These are phyloP conservation scores for Chitala chitala DNA, from an alignment of 2,113 vertebrate species.

Conservation along the genomic window DNA sequence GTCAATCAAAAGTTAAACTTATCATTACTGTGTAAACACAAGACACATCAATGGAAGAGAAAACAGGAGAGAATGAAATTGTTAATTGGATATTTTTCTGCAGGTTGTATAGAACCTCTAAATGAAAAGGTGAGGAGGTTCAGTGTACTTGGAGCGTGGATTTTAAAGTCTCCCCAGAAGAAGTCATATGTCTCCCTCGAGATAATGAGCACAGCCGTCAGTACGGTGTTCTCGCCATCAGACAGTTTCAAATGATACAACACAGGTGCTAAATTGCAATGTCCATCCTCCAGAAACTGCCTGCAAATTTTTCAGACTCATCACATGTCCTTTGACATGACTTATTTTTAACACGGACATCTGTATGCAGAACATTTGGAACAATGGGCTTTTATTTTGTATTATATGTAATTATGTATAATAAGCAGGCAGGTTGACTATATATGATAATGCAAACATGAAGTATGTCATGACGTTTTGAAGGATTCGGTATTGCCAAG, in stretches of 20 bases:
- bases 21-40: neutral
- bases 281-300: slow-evolving; percentile 33
- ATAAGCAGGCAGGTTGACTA: too few relatives aligned
- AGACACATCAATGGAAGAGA: neutral
- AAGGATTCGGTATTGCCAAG: too few relatives aligned
- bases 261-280: slow-evolving; percentile 43
- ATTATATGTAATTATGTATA: too few relatives aligned
- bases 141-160: slow-evolving; percentile 44
- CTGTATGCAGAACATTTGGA: too few relatives aligned
- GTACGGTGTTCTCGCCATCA: slow-evolving; percentile 37
- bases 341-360: too few relatives aligned
- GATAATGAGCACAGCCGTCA: slow-evolving; percentile 56
- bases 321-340: neutral
- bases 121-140: neutral
- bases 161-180: slow-evolving; percentile 49
- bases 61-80: neutral
- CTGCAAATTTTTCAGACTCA: slow-evolving; percentile 33
- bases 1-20: too few relatives aligned
- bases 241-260: slow-evolving; percentile 39
- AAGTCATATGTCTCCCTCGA: slow-evolving; percentile 47
- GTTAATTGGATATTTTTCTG: neutral
- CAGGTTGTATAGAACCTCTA: neutral
- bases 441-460: too few relatives aligned
- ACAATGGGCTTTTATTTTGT: too few relatives aligned
- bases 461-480: too few relatives aligned